Evolutionary conservation across 2,888 invertebrate species (phyloP), one percentile per base, ranked within the genome.

Genomic region (Catonia carolina): DNA sequence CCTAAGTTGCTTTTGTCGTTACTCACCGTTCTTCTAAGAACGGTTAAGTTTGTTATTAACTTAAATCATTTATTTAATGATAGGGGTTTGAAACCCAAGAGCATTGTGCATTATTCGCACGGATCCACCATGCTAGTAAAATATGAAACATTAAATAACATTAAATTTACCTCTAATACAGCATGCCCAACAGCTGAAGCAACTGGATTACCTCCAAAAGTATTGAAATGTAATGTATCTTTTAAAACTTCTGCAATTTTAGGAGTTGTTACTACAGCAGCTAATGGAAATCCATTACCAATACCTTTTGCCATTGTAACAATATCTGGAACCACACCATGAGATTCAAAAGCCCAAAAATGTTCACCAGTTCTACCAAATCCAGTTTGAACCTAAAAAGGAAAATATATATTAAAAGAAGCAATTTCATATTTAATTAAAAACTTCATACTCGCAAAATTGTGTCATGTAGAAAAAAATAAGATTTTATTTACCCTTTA

Each of bases 301-400:
- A 91, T 90, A 36, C 92, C 93, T 72, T 96, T 96, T 1, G 95
- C 95, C 87, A 94, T 85, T 0, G 95, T 94, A 0, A 96, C 93
- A 65, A 98, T 95, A 71, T 98, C 98, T 0, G 98, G 98, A 18
- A 79, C 63, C 31, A 94, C 83, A 3, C 76, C 89, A 69, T 97
- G 95, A 14, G 78, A 77, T 73, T 97, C 81, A 70, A 97, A 98
- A n/a, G 95, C 95, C 98, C 98, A 98, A 74, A 86, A 98, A 67
- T 89, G 81, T 49, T 90, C 89, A 0, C 98, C 98, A 0, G 93
- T 90, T 59, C 98, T 78, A 0, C 94, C 98, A 69, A 99, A 96
- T 2, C 98, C 98, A 1, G 95, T 92, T 77, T 98, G 98, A 0
- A 97, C 92, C 85, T 39, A 67, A 64, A 31, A 23, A n/a, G n/a